These are phyloP conservation scores for Ganaspis brasiliensis DNA, from an alignment of 2,888 invertebrate species.

Conservation along the genomic window DNA sequence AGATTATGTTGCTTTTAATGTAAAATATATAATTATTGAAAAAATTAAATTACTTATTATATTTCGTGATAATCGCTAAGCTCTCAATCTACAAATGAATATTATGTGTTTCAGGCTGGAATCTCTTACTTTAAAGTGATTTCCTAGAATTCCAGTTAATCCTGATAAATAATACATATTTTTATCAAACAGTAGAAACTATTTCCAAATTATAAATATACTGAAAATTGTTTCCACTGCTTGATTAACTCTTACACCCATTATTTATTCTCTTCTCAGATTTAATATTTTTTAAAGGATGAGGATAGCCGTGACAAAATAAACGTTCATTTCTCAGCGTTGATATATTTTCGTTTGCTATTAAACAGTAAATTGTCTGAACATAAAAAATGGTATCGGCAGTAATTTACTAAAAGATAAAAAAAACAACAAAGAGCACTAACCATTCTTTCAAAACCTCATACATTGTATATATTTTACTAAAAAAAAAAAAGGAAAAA, in stretches of 20 bases:
- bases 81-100: not conserved
- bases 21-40: too few species aligned
- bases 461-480: not conserved
- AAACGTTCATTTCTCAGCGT: not conserved
- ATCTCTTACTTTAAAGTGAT: not conserved
- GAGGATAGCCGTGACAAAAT: not conserved
- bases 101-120: not conserved
- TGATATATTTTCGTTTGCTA: slow-evolving; percentile 23
- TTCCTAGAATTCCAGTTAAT: not conserved
- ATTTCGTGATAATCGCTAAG: not conserved
- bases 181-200: slow-evolving; percentile 4
- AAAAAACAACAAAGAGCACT: not conserved
- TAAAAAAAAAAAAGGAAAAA: not conserved
- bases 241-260: not conserved
- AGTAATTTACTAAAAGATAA: not conserved
- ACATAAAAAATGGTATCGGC: not conserved
- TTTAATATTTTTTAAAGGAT: not conserved
- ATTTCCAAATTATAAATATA: too few species aligned
- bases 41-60: too few species aligned
- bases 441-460: not conserved
- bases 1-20: not conserved
- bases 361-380: not conserved
- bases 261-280: not conserved
- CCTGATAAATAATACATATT: not conserved
- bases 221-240: too few species aligned